Conservation (phyloP, 1,140 invertebrate genomes). For the Drosophila elegans region DNA sequence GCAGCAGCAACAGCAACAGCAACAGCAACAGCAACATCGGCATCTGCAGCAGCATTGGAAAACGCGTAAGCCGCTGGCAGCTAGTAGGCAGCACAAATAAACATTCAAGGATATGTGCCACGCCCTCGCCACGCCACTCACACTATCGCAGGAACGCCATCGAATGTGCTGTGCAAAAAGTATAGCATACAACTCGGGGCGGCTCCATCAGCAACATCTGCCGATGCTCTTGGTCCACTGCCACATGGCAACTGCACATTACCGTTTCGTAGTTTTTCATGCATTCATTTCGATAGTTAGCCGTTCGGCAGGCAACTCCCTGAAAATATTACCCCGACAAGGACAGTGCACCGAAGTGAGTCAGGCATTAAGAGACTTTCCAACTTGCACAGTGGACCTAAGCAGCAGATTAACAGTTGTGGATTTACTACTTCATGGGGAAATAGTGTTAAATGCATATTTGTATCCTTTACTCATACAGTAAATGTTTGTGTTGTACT, state of each 20-base stretch:
- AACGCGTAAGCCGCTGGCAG: slow-evolving; percentile 61
- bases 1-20: slow-evolving; percentile 16
- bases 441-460: too few species aligned
- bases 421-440: too few species aligned
- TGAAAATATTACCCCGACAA: slow-evolving; percentile 52
- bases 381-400: slow-evolving; percentile 2
- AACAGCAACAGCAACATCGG: slow-evolving; percentile 21
- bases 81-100: slow-evolving; percentile 55
- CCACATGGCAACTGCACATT: slow-evolving; percentile 69
- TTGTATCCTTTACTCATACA: too few species aligned
- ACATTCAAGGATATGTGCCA: slow-evolving; percentile 49
- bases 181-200: slow-evolving; percentile 56
- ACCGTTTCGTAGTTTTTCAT: slow-evolving; percentile 77
- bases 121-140: slow-evolving; percentile 12
- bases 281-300: slow-evolving; percentile 71
- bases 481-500: too few species aligned
- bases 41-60: slow-evolving; percentile 52
- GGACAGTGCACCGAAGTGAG: slow-evolving; percentile 14
- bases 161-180: slow-evolving; percentile 44
- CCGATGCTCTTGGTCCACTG: slow-evolving; percentile 25
- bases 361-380: neutral
- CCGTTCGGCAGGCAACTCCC: slow-evolving; percentile 52
- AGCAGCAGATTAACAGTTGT: too few species aligned
- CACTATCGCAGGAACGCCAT: slow-evolving; percentile 8
- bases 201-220: slow-evolving; percentile 46